These are phyloP conservation scores for Vesta saturnalis DNA, from an alignment of 2,888 invertebrate genomes.

Conservation along the genomic window DNA sequence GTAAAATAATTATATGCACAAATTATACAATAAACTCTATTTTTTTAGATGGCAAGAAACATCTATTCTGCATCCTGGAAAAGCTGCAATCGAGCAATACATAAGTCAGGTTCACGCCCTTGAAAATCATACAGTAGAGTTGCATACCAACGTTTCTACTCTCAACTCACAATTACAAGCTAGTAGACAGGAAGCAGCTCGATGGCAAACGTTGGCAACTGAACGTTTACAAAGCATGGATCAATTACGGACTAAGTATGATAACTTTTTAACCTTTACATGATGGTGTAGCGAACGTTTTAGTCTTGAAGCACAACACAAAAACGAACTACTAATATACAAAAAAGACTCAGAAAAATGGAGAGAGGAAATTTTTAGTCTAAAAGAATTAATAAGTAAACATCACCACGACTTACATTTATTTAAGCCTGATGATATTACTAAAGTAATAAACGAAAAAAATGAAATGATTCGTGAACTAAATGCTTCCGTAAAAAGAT, in stretches of 20 bases:
- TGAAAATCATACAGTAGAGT: slow-evolving; percentile 67
- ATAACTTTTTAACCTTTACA: neutral
- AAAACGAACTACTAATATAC: slow-evolving; percentile 71
- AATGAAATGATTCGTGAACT: slow-evolving; percentile 64
- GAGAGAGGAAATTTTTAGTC: slow-evolving; percentile 64
- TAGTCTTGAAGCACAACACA: slow-evolving; percentile 71
- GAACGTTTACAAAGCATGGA: slow-evolving; percentile 75
- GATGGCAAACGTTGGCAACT: slow-evolving; percentile 75
- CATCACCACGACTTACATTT: slow-evolving; percentile 58
- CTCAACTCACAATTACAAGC: slow-evolving; percentile 66
- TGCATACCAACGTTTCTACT: slow-evolving; percentile 63
- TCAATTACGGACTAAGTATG: slow-evolving; percentile 56
- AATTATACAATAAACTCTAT: neutral
- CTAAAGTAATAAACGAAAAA: slow-evolving; percentile 57
- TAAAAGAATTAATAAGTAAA: slow-evolving; percentile 61
- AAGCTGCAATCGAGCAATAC: slow-evolving; percentile 58
- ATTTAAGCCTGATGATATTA: slow-evolving; percentile 55
- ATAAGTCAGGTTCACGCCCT: slow-evolving; percentile 63
- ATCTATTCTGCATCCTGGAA: slow-evolving; percentile 46
- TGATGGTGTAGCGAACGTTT: slow-evolving; percentile 19
- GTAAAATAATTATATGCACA: neutral
- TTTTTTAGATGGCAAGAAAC: slow-evolving; percentile 28
- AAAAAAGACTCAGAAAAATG: slow-evolving; percentile 73
- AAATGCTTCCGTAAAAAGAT: slow-evolving; percentile 56
- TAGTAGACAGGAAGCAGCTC: slow-evolving; percentile 65